A percentile compares a stretch with the other conserved stretches of the same genome.
Evolutionary conservation across 1,140 invertebrate genomes (phyloP).

Genomic region (Calephelis nemesis): DNA sequence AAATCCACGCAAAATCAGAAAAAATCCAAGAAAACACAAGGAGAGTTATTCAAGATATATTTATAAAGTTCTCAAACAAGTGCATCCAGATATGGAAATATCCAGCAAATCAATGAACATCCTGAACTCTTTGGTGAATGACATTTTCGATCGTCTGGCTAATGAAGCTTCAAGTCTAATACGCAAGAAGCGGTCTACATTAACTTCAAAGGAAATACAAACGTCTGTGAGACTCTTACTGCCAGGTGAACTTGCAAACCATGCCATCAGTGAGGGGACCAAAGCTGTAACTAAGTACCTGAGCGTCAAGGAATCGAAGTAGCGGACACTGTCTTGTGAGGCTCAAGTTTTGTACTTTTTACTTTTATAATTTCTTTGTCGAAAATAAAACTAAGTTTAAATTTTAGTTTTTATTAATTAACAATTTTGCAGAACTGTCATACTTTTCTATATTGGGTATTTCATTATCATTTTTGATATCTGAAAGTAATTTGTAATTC

Average conservation of each 20-base stretch:
- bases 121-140: constrained; percentile 84
- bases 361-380: too few species aligned
- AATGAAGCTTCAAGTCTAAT: constrained; percentile 84
- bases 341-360: too few species aligned
- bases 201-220: constrained; percentile 80
- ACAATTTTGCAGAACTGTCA: too few species aligned
- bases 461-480: too few species aligned
- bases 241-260: constrained; percentile 81
- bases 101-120: constrained; percentile 82
- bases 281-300: constrained; percentile 42
- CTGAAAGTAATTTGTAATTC: too few species aligned
- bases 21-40: constrained; percentile 35
- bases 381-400: too few species aligned
- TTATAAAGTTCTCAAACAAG: constrained; percentile 39
- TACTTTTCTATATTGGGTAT: too few species aligned
- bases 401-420: too few species aligned
- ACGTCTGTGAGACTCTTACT: constrained; percentile 79
- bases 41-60: constrained; percentile 42
- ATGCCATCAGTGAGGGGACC: constrained; percentile 38
- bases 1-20: constrained; percentile 35
- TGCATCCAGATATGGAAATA: constrained; percentile 81
- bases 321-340: too few species aligned
- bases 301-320: constrained; percentile 27
- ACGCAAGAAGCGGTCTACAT: constrained; percentile 84
- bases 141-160: constrained; percentile 84